Evolutionary conservation across 2,797 vertebrate genomes (phyloP).

Genomic region (Agapornis canus): DNA sequence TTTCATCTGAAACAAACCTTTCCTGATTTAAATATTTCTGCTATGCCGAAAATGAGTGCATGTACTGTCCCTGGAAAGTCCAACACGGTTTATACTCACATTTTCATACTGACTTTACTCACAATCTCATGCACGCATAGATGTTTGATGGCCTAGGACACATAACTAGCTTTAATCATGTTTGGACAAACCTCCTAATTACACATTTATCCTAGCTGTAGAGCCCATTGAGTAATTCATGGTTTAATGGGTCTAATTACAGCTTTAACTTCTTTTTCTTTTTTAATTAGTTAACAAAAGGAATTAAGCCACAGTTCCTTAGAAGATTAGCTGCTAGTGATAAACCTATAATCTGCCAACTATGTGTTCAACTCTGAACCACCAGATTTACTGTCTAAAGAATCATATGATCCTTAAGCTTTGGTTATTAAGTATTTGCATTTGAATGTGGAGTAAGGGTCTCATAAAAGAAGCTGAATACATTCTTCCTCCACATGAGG

Average conservation of each 20-base stretch:
- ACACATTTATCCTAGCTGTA: neutral
- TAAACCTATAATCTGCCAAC: conserved; percentile 66
- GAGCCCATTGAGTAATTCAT: neutral
- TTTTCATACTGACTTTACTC: neutral
- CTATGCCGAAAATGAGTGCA: neutral
- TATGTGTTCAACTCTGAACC: conserved; percentile 39
- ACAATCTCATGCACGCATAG: neutral
- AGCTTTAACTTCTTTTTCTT: conserved; percentile 2
- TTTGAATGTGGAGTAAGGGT: neutral
- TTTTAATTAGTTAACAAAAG: conserved; percentile 60
- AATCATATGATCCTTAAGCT: conserved; percentile 61
- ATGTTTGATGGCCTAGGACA: neutral
- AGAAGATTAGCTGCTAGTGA: conserved; percentile 39
- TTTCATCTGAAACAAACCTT: neutral
- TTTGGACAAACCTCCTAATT: conserved; percentile 31
- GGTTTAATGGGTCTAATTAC: conserved; percentile 40
- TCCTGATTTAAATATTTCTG: neutral
- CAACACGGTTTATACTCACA: neutral
- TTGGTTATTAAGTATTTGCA: conserved; percentile 18
- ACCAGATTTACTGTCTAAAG: conserved; percentile 23
- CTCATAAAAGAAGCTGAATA: neutral
- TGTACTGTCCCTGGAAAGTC: neutral
- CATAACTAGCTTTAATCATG: conserved; percentile 30
- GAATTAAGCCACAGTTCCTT: conserved; percentile 39
- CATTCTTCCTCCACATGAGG: neutral